Evolutionary conservation across 1,140 invertebrate species (phyloP).

Genomic region (Macrobrachium nipponense): DNA sequence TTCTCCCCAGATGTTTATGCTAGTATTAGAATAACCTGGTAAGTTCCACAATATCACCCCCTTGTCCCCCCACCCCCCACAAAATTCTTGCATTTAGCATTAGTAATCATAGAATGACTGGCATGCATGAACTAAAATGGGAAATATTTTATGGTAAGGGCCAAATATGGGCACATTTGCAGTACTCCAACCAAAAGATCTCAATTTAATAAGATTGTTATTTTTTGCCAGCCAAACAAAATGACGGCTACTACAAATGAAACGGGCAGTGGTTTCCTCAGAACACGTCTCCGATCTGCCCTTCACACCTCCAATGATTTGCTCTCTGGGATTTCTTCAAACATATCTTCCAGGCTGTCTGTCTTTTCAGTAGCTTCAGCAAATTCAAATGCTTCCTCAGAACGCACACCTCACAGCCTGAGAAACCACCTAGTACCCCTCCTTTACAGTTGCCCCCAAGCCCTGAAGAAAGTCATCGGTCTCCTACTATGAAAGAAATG

Average conservation of each 20-base stretch:
- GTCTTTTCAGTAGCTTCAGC: conserved; percentile 52
- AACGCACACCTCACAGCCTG: conserved; percentile 27
- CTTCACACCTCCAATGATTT: conserved; percentile 53
- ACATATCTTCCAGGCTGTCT: conserved; percentile 53
- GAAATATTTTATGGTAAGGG: too few relatives aligned
- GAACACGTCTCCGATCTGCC: conserved; percentile 48
- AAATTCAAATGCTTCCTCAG: conserved; percentile 54
- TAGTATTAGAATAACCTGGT: too few relatives aligned
- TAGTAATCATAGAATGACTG: too few relatives aligned
- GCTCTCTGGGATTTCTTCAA: conserved; percentile 51
- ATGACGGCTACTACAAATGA: conserved; percentile 52
- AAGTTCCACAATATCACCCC: too few relatives aligned
- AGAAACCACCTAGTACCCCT: conserved; percentile 31
- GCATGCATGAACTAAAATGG: too few relatives aligned
- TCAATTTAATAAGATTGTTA: too few relatives aligned
- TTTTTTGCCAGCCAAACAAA: not conserved
- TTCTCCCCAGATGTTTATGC: too few relatives aligned
- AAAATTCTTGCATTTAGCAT: too few relatives aligned
- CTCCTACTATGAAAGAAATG: conserved; percentile 55
- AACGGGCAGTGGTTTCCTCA: conserved; percentile 37
- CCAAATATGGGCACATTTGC: too few relatives aligned
- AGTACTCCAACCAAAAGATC: too few relatives aligned
- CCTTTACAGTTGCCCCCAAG: conserved; percentile 49
- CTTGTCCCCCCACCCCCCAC: too few relatives aligned
- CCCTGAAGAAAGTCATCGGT: conserved; percentile 46